phyloP scores from a whole-genome alignment of 2,888 invertebrate species.

The Didymodactylos carnosus region DNA sequence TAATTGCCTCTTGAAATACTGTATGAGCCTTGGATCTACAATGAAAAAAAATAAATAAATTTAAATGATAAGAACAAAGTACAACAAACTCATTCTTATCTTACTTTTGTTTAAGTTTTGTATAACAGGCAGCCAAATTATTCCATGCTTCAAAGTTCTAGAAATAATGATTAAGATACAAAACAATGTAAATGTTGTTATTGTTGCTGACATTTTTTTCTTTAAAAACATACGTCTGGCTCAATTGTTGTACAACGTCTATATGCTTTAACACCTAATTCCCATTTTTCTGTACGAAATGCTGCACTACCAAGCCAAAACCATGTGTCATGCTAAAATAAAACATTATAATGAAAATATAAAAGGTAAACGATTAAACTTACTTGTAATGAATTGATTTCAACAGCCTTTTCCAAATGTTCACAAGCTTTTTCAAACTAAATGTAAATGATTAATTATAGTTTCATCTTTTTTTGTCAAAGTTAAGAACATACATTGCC shows the following conservation, averaged over 20 bases:
- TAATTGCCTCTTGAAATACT: slow-evolving; percentile 64
- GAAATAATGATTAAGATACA: not conserved
- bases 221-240: slow-evolving; percentile 38
- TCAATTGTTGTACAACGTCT: slow-evolving; percentile 67
- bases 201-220: not conserved
- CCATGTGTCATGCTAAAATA: slow-evolving; percentile 45
- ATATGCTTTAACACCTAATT: slow-evolving; percentile 61
- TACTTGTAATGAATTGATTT: slow-evolving; percentile 68
- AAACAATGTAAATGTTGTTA: not conserved
- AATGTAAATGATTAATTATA: slow-evolving; percentile 21
- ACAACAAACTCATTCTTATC: slow-evolving; percentile 13
- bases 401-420: slow-evolving; percentile 58
- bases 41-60: too few relatives aligned
- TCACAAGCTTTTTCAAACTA: slow-evolving; percentile 57
- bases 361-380: not conserved
- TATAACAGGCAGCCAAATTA: slow-evolving; percentile 78
- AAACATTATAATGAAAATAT: not conserved
- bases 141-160: slow-evolving; percentile 87
- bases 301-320: slow-evolving; percentile 65
- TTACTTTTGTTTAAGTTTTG: slow-evolving; percentile 61
- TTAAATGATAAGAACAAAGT: not conserved
- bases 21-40: slow-evolving; percentile 48
- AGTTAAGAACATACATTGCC: slow-evolving; percentile 40
- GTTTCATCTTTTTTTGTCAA: slow-evolving; percentile 26
- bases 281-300: slow-evolving; percentile 37